Percentiles rank a stretch among this genome's conserved stretches.
These are phyloP conservation scores for Andrena dorsata DNA, from an alignment of 2,888 invertebrate genomes.

Conservation along the genomic window DNA sequence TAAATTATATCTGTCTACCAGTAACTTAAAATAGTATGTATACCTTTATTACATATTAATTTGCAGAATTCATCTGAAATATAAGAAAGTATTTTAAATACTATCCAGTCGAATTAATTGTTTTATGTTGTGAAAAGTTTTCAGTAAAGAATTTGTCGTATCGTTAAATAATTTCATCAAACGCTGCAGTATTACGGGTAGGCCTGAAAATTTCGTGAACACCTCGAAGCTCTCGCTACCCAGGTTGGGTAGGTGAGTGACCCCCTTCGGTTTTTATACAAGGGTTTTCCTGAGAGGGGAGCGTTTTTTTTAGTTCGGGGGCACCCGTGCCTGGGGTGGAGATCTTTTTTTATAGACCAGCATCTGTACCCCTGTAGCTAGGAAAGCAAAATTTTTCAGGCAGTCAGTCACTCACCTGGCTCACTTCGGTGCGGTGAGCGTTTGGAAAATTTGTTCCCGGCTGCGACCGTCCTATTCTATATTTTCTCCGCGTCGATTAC, in stretches of 20 bases:
- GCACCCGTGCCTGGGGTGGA: slow-evolving; percentile 80
- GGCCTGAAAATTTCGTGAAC: slow-evolving; percentile 51
- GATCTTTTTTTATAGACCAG: slow-evolving; percentile 81
- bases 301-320: slow-evolving; percentile 78
- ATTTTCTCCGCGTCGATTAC: neutral
- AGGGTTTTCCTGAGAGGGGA: slow-evolving; percentile 81
- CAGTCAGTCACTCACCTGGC: slow-evolving; percentile 84
- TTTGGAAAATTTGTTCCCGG: slow-evolving; percentile 68
- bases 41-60: no score
- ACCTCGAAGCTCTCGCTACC: slow-evolving; percentile 73
- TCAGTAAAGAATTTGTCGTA: neutral
- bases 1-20: no score
- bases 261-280: slow-evolving; percentile 84
- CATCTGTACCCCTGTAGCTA: slow-evolving; percentile 83
- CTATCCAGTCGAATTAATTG: neutral
- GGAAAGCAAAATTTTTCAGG: slow-evolving; percentile 82
- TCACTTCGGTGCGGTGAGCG: slow-evolving; percentile 79
- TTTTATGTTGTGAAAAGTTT: neutral
- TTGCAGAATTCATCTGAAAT: no score
- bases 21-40: no score
- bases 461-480: neutral
- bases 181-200: neutral
- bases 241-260: slow-evolving; percentile 78
- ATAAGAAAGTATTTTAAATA: no score
- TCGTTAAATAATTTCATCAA: slow-evolving; percentile 31